Evolutionary conservation across 2,888 invertebrate genomes (phyloP).

Genomic region (Dryococelus australis): DNA sequence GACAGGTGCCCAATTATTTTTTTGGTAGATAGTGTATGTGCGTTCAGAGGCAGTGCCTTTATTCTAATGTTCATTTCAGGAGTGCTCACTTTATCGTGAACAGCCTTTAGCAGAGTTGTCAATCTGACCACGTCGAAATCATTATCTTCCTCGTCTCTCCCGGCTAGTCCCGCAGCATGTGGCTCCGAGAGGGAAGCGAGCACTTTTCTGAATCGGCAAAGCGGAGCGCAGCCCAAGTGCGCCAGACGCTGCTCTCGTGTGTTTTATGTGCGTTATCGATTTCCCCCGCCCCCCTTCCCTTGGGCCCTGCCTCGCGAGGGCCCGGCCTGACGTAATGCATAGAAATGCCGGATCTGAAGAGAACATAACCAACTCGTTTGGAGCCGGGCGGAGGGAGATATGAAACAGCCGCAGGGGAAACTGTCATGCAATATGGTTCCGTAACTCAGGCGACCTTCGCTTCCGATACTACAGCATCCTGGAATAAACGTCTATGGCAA

Average conservation of each 20-base stretch:
- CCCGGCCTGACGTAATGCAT: background rate
- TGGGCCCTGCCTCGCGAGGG: background rate
- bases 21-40: too few relatives aligned
- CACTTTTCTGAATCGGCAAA: background rate
- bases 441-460: background rate
- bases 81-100: too few relatives aligned
- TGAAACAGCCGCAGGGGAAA: background rate
- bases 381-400: background rate
- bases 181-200: background rate
- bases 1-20: too few relatives aligned
- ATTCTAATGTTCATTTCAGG: too few relatives aligned
- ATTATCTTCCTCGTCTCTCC: background rate
- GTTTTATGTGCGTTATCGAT: background rate
- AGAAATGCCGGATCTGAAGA: background rate
- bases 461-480: too few relatives aligned
- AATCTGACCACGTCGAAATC: background rate
- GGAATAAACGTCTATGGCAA: too few relatives aligned
- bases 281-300: background rate
- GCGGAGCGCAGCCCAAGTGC: background rate
- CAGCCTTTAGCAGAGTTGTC: too few relatives aligned
- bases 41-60: too few relatives aligned
- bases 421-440: background rate
- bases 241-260: background rate
- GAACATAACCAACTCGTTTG: constrained; percentile 3
- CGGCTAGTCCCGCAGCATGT: background rate